Percentiles rank a stretch among this genome's conserved stretches.
Evolutionary conservation across 35 echinoderm and acorn worm species (phyloP).

Genomic region (Heliocidaris erythrogramma): DNA sequence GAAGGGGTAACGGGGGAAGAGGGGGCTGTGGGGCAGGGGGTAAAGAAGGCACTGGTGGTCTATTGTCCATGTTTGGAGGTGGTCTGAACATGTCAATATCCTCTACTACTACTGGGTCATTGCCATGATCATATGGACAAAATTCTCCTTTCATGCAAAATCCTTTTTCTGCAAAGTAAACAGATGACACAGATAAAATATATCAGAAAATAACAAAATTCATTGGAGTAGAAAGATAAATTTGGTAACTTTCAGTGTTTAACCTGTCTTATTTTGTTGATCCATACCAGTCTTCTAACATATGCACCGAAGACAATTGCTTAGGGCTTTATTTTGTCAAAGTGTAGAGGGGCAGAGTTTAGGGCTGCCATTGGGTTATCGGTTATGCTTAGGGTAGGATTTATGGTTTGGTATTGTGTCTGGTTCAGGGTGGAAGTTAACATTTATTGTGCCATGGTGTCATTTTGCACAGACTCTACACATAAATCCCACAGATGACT

Average conservation of each 20-base stretch:
- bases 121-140: constrained; percentile 92
- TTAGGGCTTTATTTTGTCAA: too few species aligned
- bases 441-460: too few species aligned
- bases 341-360: too few species aligned
- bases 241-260: background rate
- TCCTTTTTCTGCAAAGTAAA: constrained; percentile 83
- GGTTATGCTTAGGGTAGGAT: too few species aligned
- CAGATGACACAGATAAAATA: constrained; percentile 5
- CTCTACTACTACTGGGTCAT: constrained; percentile 90
- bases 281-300: background rate
- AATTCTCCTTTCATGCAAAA: constrained; percentile 97
- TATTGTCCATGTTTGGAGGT: constrained; percentile 28
- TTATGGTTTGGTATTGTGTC: too few species aligned
- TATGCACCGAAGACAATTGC: too few species aligned
- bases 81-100: constrained; percentile 70
- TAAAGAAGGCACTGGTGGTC: constrained; percentile 45
- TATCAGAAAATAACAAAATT: background rate
- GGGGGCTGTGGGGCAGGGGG: constrained; percentile 60
- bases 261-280: background rate
- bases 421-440: too few species aligned
- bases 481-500: too few species aligned
- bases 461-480: too few species aligned
- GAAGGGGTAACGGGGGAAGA: constrained; percentile 46
- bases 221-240: background rate
- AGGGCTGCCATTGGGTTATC: too few species aligned